These are phyloP conservation scores for Tenebrosternarchus preto DNA, from an alignment of 2,113 vertebrate genomes.

Conservation along the genomic window DNA sequence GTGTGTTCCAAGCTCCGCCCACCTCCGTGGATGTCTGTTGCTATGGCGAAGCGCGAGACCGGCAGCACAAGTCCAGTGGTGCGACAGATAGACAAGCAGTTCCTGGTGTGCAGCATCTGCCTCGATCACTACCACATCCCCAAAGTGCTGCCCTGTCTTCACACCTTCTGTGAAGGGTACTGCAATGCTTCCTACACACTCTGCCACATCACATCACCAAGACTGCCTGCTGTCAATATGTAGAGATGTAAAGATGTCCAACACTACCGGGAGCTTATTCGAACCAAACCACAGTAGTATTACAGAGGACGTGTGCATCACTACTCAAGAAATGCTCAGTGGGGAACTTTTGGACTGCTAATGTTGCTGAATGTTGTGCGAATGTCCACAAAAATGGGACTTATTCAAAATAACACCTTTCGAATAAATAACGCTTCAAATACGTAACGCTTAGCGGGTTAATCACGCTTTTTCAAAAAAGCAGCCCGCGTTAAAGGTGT, in stretches of 20 bases:
- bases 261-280: background rate
- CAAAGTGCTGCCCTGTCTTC: constrained; percentile 87
- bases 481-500: too few relatives aligned
- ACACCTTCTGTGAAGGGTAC: constrained; percentile 96
- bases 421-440: too few relatives aligned
- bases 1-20: constrained; percentile 58
- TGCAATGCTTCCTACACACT: constrained; percentile 2
- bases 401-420: too few relatives aligned
- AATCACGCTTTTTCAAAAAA: too few relatives aligned
- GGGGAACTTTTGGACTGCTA: too few relatives aligned
- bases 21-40: constrained; percentile 65
- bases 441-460: too few relatives aligned
- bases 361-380: too few relatives aligned
- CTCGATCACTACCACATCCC: constrained; percentile 89
- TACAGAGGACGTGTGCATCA: too few relatives aligned
- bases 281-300: background rate
- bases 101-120: constrained; percentile 95
- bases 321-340: too few relatives aligned
- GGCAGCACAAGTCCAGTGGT: constrained; percentile 86
- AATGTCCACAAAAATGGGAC: too few relatives aligned
- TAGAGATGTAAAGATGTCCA: too few relatives aligned
- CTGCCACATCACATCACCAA: background rate
- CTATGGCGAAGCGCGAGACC: constrained; percentile 84
- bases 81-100: constrained; percentile 95
- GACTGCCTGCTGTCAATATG: background rate